Base-by-base conservation (phyloP, 2,113 vertebrate genomes). In the Neoarius graeffei region DNA sequence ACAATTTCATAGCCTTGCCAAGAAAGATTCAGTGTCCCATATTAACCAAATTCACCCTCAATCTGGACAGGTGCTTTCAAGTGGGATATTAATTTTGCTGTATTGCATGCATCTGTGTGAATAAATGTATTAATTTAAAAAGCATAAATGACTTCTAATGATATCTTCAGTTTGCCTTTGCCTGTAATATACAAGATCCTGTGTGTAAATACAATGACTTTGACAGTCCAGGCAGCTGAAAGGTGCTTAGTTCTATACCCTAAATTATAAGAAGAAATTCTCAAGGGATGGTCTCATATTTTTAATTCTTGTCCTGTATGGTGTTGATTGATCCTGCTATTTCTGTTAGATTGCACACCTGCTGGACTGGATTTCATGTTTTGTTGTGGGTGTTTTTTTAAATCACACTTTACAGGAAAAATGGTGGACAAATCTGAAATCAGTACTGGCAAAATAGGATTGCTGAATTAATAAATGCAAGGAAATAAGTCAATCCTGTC, bases 191-290 rank as follows among this genome's bases (percentile, higher is more conserved):
- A 35, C 67, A 69, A 35, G 17, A 73, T 71, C 67, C 67, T 73
- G 4, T 48, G 69, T 48, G 30, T 48, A 69, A 69, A 69, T 69
- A 30, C 66, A 30, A 69, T 30, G 66, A 69, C 7, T 19, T 17
- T 71, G 67, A 7, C 67, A 35, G 5, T 73, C 35, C 35, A 42
- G 42, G 69, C 7, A 17, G 30, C 35, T 48, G 35, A 20, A 71
- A 87, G 81, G 80, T 85, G 57, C 95, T 94, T 95, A 94, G 95
- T 19, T 11, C 13, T 64, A 50, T 23, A 74, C 35, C 8, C 8
- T 74, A 74, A 27, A 84, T 42, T 42, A 30, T 84, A 35, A 57
- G 83, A 15, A 57, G 15, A 30, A 57, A 35, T 62, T 35, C 56
- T 59, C n/a, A 20, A 30, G 80, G 27, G 15, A 35, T 59, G 35